Conservation (phyloP, 2,888 invertebrate genomes). For the Teleogryllus oceanicus region DNA sequence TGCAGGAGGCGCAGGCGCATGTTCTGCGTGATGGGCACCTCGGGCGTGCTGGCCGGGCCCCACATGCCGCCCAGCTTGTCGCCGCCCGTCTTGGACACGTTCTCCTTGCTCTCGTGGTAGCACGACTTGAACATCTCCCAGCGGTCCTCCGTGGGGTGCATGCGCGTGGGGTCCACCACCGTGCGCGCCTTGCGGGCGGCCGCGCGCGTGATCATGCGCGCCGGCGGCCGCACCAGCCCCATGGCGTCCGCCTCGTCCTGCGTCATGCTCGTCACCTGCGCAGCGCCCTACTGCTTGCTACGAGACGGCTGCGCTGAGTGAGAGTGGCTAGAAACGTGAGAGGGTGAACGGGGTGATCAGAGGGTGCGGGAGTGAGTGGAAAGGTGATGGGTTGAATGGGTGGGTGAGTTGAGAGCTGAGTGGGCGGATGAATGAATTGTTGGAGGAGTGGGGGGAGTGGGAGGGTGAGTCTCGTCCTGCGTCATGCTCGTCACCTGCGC, state of each 20-base stretch:
- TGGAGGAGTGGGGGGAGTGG: too few relatives aligned
- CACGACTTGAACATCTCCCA: slow-evolving; percentile 53
- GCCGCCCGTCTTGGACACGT: not conserved
- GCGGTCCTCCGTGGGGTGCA: slow-evolving; percentile 40
- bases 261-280: slow-evolving; percentile 40
- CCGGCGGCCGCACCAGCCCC: slow-evolving; percentile 44
- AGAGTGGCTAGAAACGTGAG: too few relatives aligned
- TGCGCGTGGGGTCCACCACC: slow-evolving; percentile 34
- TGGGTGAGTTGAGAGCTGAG: too few relatives aligned
- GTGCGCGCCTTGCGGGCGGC: slow-evolving; percentile 37
- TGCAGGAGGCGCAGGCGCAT: too few relatives aligned
- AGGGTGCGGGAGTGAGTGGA: too few relatives aligned
- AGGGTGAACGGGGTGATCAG: too few relatives aligned
- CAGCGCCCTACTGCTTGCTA: not conserved
- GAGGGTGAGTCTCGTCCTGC: not conserved
- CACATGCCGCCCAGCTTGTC: not conserved
- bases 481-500: slow-evolving; percentile 40
- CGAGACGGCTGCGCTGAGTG: too few relatives aligned
- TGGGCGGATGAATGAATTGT: too few relatives aligned
- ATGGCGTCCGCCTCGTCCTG: slow-evolving; percentile 31
- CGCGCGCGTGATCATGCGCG: slow-evolving; percentile 41
- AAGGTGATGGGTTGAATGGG: too few relatives aligned
- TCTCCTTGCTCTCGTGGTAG: slow-evolving; percentile 45
- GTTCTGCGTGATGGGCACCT: too few relatives aligned
- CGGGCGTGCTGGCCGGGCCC: too few relatives aligned